Base-by-base conservation (phyloP, 2,888 invertebrate species). In the Pterostichus niger region DNA sequence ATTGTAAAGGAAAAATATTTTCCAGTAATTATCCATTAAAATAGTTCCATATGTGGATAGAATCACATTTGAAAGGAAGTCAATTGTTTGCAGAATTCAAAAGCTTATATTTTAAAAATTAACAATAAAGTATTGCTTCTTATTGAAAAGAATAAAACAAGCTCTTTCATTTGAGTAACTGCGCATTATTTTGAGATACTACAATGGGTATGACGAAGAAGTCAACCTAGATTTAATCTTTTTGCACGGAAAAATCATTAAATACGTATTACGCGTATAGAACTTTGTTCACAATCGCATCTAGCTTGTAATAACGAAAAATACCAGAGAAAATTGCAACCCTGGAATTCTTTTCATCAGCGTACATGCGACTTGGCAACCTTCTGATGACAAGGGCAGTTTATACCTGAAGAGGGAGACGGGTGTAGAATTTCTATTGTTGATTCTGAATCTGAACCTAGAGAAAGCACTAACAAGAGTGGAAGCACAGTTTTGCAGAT, bases 321-420 rank as follows among this genome's bases (percentile, higher is more conserved):
- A 81, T 81, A 56, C 73, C 81, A 73, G 71, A 73, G 73, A 81
- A 81, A 81, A 81, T 81, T 81, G 81, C 81, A 81, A 81, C 56
- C 40, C 11, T 40, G 81, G 81, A 81, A 81, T 81, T 81, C 81
- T 73, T 81, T 81, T 81, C 81, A 81, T 81, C 81, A 52, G 61
- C 31, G 46, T 40, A 49, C 80, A 68, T 80, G 68, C 68, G 49
- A 52, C 24, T n/a, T 64, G 54, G 44, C 40, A 59, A 59, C 35
- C 75, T 33, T 13, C 31, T 31, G 11, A 49, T 33, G 17, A 15
- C 31, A 49, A 71, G 68, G 33, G 13, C 49, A 31, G 52, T 52
- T 71, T 71, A 13, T 71, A 71, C 68, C 68, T 71, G 68, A 13
- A 44, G 40, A n/a, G 13, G 35, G 13, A 13, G 13, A 35, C 31